phyloP scores from a whole-genome alignment of 2,797 vertebrate species.

The Coregonus ussuriensis region DNA sequence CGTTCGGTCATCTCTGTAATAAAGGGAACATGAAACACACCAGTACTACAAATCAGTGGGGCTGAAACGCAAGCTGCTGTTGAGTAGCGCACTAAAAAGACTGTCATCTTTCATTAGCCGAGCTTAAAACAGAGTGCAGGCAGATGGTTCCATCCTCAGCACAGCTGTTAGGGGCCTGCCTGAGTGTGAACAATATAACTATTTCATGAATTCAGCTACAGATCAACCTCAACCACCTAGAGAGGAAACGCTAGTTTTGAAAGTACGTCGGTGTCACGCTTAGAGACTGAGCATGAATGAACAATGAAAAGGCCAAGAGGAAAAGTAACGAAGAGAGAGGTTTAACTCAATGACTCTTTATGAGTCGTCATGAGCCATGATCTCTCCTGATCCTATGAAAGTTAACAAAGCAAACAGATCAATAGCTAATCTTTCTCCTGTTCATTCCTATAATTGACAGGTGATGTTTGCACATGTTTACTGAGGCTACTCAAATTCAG shows the following conservation, averaged over 20 bases:
- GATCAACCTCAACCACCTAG: conserved; percentile 53
- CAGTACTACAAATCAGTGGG: conserved; percentile 66
- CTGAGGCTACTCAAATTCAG: background rate
- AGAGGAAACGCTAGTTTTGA: conserved; percentile 55
- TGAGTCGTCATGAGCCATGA: background rate
- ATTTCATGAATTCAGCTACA: conserved; percentile 57
- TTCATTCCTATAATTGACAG: background rate
- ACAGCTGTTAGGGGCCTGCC: conserved; percentile 67
- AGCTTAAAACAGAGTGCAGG: conserved; percentile 59
- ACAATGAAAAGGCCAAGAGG: conserved; percentile 57
- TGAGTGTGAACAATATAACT: conserved; percentile 14
- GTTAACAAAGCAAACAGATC: background rate
- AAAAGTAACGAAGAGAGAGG: background rate
- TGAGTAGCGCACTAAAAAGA: conserved; percentile 46
- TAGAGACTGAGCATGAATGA: conserved; percentile 57
- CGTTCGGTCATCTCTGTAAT: conserved; percentile 68
- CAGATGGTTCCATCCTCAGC: conserved; percentile 61
- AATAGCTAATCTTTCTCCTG: background rate
- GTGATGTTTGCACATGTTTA: background rate
- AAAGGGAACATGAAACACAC: conserved; percentile 70
- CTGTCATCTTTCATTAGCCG: conserved; percentile 67
- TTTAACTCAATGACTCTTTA: conserved; percentile 33
- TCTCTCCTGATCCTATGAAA: background rate
- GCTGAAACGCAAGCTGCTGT: conserved; percentile 43
- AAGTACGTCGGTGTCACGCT: conserved; percentile 26